Conservation (phyloP, 2,113 vertebrate genomes). For the Carollia perspicillata region DNA sequence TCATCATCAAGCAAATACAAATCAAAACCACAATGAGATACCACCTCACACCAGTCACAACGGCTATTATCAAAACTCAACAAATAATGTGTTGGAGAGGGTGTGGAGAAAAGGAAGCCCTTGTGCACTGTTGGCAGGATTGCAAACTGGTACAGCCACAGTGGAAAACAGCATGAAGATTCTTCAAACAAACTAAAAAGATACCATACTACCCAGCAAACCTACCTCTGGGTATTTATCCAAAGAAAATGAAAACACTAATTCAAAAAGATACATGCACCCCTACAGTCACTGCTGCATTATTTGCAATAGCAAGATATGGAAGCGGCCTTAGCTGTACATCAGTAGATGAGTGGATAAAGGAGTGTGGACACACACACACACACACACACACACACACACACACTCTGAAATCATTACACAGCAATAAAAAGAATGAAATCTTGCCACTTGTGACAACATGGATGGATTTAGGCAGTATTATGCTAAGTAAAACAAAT, state of each 20-base stretch:
- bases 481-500: not conserved
- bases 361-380: not conserved
- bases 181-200: not conserved
- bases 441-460: not conserved
- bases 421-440: not conserved
- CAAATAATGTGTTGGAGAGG: not conserved
- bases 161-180: not conserved
- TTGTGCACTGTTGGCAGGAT: not conserved
- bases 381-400: not conserved
- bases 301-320: not conserved
- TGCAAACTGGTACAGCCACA: not conserved
- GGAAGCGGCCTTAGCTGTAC: not conserved
- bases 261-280: not conserved
- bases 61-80: not conserved
- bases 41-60: not conserved
- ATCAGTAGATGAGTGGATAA: not conserved
- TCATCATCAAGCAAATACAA: not conserved
- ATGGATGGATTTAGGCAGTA: not conserved
- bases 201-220: not conserved
- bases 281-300: not conserved
- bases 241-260: not conserved
- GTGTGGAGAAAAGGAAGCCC: not conserved
- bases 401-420: not conserved
- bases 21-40: not conserved
- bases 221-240: not conserved